Evolutionary conservation across 1,140 invertebrate species (phyloP).

Genomic region (Brachionus asplanchnoidis): DNA sequence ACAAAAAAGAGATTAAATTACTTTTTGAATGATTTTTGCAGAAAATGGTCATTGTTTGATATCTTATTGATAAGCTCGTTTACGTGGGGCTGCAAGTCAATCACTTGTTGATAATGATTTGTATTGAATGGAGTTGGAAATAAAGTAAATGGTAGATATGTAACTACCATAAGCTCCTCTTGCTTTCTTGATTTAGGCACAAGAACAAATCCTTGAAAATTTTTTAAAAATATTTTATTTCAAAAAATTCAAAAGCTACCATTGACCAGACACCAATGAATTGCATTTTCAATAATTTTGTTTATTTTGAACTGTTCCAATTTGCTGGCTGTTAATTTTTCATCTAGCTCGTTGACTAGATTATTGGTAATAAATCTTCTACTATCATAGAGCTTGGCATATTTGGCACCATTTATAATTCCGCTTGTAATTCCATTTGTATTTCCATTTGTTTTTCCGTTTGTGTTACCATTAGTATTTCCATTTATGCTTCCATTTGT

Average conservation of each 20-base stretch:
- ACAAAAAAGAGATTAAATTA: background rate
- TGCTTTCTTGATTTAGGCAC: slow-evolving; percentile 16
- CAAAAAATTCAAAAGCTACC: background rate
- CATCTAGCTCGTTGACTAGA: background rate
- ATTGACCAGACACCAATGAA: slow-evolving; percentile 40
- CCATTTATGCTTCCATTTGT: background rate
- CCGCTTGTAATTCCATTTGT: background rate
- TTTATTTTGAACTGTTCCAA: slow-evolving; percentile 15
- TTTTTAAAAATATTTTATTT: background rate
- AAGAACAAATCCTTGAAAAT: slow-evolving; percentile 24
- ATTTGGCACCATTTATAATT: background rate
- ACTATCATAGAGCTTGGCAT: background rate
- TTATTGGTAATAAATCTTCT: background rate
- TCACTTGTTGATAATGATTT: slow-evolving; percentile 13
- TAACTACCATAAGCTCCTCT: slow-evolving; percentile 13
- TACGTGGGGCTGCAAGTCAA: background rate
- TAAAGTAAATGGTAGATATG: slow-evolving; percentile 34
- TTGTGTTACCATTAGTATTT: background rate
- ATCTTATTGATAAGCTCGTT: slow-evolving; percentile 22
- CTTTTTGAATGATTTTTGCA: slow-evolving; percentile 26
- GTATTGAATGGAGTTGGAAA: slow-evolving; percentile 26
- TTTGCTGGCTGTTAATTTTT: background rate
- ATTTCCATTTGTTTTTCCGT: background rate
- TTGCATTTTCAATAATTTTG: slow-evolving; percentile 24
- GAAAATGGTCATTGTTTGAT: background rate